Evolutionary conservation across 2,113 vertebrate genomes (phyloP).

Genomic region (Microcebus griseorufus): DNA sequence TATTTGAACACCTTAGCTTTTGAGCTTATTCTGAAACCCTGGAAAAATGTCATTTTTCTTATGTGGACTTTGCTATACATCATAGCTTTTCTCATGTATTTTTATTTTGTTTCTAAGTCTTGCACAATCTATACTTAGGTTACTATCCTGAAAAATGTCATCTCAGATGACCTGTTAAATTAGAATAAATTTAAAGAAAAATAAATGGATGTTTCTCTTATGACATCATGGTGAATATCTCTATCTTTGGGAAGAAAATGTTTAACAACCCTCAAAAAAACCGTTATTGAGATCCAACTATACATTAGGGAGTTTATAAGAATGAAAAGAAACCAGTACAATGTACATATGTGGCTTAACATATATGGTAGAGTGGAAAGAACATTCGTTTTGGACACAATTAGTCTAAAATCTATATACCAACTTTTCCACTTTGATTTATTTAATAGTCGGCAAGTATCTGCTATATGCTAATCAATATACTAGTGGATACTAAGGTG

Average conservation of each 20-base stretch:
- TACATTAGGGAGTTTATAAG: not conserved
- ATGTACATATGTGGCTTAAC: not conserved
- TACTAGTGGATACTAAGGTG: not conserved
- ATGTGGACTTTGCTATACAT: not conserved
- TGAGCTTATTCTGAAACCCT: not conserved
- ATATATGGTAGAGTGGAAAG: not conserved
- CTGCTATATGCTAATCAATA: not conserved
- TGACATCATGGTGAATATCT: not conserved
- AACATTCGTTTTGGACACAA: not conserved
- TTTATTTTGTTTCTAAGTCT: constrained; percentile 23
- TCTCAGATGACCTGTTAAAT: constrained; percentile 15
- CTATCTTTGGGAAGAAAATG: not conserved
- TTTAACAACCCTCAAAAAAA: not conserved
- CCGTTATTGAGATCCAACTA: not conserved
- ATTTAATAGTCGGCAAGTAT: not conserved
- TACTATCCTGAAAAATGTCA: constrained; percentile 22
- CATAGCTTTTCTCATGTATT: not conserved
- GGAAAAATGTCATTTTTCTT: not conserved
- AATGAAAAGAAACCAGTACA: not conserved
- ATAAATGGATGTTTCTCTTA: not conserved
- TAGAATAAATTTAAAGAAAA: constrained; percentile 28
- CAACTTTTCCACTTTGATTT: not conserved
- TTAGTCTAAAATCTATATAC: not conserved
- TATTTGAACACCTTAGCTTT: not conserved
- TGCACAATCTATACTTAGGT: not conserved